Percentiles rank a stretch among this genome's conserved stretches.
Conservation (phyloP, 1,140 invertebrate species). For the Potamilus streckersoni region DNA sequence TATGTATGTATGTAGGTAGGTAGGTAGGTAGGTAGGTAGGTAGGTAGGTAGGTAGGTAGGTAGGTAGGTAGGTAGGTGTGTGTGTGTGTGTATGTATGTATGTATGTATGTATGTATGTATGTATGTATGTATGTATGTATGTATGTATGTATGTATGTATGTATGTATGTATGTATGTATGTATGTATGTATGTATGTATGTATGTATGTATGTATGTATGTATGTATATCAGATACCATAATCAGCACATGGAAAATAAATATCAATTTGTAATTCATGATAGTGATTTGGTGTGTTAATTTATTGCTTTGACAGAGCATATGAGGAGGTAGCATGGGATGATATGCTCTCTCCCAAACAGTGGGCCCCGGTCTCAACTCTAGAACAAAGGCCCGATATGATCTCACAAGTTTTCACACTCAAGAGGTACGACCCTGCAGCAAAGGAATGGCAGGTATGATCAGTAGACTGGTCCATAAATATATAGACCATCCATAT, state of each 20-base stretch:
- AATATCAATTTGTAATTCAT: background rate
- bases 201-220: no score
- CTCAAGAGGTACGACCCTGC: conserved; percentile 59
- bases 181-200: no score
- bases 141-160: no score
- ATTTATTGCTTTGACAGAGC: conserved; percentile 36
- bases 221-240: background rate
- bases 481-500: no score
- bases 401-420: conserved; percentile 55
- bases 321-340: conserved; percentile 64
- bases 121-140: no score
- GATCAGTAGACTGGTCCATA: background rate
- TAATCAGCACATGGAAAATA: background rate
- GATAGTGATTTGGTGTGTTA: conserved; percentile 1
- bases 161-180: no score
- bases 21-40: no score
- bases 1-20: no score
- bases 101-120: no score
- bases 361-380: conserved; percentile 52
- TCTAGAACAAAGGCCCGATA: conserved; percentile 58
- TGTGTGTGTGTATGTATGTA: no score
- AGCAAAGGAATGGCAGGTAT: conserved; percentile 63
- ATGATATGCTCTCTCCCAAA: conserved; percentile 54
- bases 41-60: no score
- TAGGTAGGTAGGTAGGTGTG: no score